phyloP scores from a whole-genome alignment of 1,140 invertebrate genomes.

The Babylonia areolata region DNA sequence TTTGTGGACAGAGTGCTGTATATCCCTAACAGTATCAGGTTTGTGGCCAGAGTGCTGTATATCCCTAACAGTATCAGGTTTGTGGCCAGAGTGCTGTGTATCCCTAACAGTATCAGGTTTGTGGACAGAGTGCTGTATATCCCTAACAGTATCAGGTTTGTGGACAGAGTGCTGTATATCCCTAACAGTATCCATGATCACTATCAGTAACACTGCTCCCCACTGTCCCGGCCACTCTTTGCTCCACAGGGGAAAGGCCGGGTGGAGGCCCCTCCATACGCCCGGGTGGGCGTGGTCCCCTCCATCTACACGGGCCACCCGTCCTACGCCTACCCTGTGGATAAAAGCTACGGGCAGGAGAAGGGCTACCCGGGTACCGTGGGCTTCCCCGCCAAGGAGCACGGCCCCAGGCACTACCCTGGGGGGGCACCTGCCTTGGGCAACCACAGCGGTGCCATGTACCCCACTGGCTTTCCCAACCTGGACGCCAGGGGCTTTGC shows the following conservation, averaged over 20 bases:
- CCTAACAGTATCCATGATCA: too few species aligned
- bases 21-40: too few species aligned
- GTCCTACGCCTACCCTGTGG: constrained; percentile 72
- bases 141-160: too few species aligned
- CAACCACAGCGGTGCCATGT: constrained; percentile 64
- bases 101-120: too few species aligned
- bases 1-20: too few species aligned
- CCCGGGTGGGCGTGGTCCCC: constrained; percentile 64
- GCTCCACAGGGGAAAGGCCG: constrained; percentile 69
- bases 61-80: too few species aligned
- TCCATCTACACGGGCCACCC: constrained; percentile 75
- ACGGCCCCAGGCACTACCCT: constrained; percentile 57
- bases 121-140: too few species aligned
- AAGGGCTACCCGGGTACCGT: constrained; percentile 68
- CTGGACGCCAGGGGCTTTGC: constrained; percentile 48
- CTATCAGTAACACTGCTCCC: too few species aligned
- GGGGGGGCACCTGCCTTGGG: constrained; percentile 69
- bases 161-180: too few species aligned
- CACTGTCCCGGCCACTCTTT: neutral
- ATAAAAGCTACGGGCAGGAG: constrained; percentile 67
- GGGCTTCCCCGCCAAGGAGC: constrained; percentile 48
- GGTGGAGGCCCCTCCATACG: constrained; percentile 66
- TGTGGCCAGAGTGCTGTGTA: too few species aligned
- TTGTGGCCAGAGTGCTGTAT: too few species aligned
- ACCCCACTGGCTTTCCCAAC: constrained; percentile 66